Evolutionary conservation across 1,140 invertebrate species (phyloP).

Genomic region (Maconellicoccus hirsutus): DNA sequence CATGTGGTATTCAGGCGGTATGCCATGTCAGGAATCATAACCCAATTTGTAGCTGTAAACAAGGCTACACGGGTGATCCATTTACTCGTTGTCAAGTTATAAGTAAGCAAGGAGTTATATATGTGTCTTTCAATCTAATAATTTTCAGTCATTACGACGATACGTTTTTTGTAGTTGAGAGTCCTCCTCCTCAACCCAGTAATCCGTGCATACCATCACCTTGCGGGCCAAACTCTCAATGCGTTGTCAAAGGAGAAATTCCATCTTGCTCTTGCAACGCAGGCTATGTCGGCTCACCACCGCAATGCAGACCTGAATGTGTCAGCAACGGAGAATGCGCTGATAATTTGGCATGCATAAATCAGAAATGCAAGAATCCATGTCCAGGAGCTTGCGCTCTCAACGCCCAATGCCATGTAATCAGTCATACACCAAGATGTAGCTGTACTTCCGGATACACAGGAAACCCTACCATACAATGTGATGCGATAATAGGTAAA

Average conservation of each 20-base stretch:
- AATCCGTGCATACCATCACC: slow-evolving; percentile 37
- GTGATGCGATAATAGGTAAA: slow-evolving; percentile 32
- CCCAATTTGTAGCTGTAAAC: slow-evolving; percentile 50
- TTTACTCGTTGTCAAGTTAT: slow-evolving; percentile 43
- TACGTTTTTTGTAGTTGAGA: slow-evolving; percentile 26
- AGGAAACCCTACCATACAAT: slow-evolving; percentile 36
- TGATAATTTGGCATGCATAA: slow-evolving; percentile 35
- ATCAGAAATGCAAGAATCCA: slow-evolving; percentile 37
- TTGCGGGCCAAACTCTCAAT: slow-evolving; percentile 39
- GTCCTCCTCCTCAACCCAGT: slow-evolving; percentile 27
- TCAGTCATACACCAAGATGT: slow-evolving; percentile 38
- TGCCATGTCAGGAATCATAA: slow-evolving; percentile 54
- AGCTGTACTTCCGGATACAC: slow-evolving; percentile 36
- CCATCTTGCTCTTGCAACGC: slow-evolving; percentile 37
- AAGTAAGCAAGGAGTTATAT: slow-evolving; percentile 8
- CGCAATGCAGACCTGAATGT: slow-evolving; percentile 34
- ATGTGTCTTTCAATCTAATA: neutral
- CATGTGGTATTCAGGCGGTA: slow-evolving; percentile 57
- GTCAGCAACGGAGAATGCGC: slow-evolving; percentile 37
- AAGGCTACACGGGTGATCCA: slow-evolving; percentile 49
- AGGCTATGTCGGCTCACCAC: slow-evolving; percentile 35
- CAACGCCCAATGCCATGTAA: slow-evolving; percentile 38
- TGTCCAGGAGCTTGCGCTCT: slow-evolving; percentile 37
- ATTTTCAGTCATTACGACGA: neutral
- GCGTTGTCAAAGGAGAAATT: slow-evolving; percentile 33